Evolutionary conservation across 2,797 vertebrate genomes (phyloP).

Genomic region (Botia kubotai): DNA sequence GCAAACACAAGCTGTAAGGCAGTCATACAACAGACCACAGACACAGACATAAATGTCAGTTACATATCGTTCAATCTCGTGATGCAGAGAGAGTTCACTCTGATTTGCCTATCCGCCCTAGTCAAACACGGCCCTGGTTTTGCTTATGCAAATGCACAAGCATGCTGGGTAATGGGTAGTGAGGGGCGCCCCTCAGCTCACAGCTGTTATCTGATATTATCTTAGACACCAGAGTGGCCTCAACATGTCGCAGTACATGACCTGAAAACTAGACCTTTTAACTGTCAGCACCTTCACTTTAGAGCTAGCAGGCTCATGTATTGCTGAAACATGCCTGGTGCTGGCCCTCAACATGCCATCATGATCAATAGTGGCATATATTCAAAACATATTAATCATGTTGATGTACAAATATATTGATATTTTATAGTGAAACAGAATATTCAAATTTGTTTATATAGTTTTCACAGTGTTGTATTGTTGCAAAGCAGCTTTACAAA

Average conservation of each 20-base stretch:
- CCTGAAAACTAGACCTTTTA: slow-evolving; percentile 54
- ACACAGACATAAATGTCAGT: slow-evolving; percentile 43
- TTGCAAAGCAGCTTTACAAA: too few relatives aligned
- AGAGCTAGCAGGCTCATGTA: neutral
- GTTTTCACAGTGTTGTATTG: too few relatives aligned
- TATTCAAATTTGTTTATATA: too few relatives aligned
- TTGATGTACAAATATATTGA: too few relatives aligned
- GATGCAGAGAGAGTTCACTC: slow-evolving; percentile 34
- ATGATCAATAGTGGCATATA: too few relatives aligned
- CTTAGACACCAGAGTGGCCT: slow-evolving; percentile 51
- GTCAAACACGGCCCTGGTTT: slow-evolving; percentile 36
- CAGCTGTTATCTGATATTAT: slow-evolving; percentile 58
- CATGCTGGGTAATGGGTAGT: slow-evolving; percentile 34
- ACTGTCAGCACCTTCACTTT: slow-evolving; percentile 34
- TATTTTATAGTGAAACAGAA: too few relatives aligned
- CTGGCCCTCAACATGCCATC: too few relatives aligned
- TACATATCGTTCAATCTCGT: slow-evolving; percentile 50
- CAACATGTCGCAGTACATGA: slow-evolving; percentile 47
- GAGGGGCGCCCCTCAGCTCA: slow-evolving; percentile 11
- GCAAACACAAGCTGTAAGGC: slow-evolving; percentile 24
- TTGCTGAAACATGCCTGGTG: neutral
- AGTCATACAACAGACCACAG: slow-evolving; percentile 24
- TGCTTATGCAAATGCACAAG: slow-evolving; percentile 53
- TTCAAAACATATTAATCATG: too few relatives aligned
- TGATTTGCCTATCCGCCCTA: slow-evolving; percentile 58